Percentiles rank a stretch among this genome's conserved stretches.
Conservation (phyloP, 2,113 vertebrate species). For the Sapajus apella region DNA sequence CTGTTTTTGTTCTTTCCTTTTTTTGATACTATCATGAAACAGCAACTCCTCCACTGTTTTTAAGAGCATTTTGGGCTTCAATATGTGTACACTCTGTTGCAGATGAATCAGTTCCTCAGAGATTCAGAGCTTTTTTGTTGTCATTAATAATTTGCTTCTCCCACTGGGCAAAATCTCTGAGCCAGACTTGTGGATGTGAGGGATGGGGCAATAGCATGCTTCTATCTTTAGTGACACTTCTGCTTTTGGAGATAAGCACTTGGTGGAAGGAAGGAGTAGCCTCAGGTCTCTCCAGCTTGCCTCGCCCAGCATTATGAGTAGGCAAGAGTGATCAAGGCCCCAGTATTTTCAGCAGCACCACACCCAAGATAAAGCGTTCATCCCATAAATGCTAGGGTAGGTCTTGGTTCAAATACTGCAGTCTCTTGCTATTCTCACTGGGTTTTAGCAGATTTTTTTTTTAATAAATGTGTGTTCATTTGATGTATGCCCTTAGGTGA, state of each 20-base stretch:
- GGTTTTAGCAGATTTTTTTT: not conserved
- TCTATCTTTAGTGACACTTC: not conserved
- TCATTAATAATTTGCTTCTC: not conserved
- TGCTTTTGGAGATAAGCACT: not conserved
- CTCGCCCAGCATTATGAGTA: not conserved
- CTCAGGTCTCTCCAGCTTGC: not conserved
- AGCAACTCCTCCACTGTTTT: not conserved
- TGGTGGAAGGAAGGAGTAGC: not conserved
- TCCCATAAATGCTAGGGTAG: not conserved
- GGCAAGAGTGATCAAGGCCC: not conserved
- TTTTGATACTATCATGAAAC: not conserved
- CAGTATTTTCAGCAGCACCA: not conserved
- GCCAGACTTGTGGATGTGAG: not conserved
- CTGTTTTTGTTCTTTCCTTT: not conserved
- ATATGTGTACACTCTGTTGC: not conserved
- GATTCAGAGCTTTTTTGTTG: not conserved
- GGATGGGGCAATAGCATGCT: not conserved
- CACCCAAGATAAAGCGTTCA: not conserved
- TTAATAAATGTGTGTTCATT: slow-evolving; percentile 29
- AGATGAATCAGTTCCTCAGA: not conserved
- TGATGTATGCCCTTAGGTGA: not conserved
- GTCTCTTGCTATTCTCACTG: not conserved
- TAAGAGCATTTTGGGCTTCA: not conserved
- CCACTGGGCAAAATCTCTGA: not conserved
- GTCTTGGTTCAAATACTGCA: not conserved